Evolutionary conservation across 1,140 invertebrate genomes (phyloP), one percentile per base, ranked within the genome.

Genomic region (Cotesia chilonis): DNA sequence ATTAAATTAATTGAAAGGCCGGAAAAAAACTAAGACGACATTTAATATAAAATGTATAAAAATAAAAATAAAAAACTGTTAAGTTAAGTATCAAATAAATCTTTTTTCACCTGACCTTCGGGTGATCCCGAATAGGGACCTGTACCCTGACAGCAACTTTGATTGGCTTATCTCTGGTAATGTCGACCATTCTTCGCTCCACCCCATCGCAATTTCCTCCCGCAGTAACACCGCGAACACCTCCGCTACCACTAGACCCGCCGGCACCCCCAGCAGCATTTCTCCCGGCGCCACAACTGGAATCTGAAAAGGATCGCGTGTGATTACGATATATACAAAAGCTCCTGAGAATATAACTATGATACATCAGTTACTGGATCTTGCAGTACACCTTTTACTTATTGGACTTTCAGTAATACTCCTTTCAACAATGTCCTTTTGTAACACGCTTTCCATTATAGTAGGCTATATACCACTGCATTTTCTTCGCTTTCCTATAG

Each of bases 51-150:
- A 7, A 9, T 9, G 41, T 41, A 73, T 73, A 28, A 75, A 70
- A 63, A 12, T 10, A 47, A 47, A 47, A 47, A 10, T 6, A 47
- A 2, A 47, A 47, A 47, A 47, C 6, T 9, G 5, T 47, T 47
- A 47, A 47, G 5, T 47, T 47, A 47, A 47, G 41, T 47, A 47
- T 47, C 10, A 47, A 7, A 47, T 47, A 47, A 47, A 47, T 47
- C 41, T 47, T 47, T 47, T 47, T 47, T 47, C 41, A 47, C 57
- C 83, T 89, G 84, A 93, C 93, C 89, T 94, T 95, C 65, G 94
- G 94, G 85, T 94, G 93, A 84, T 95, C 93, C 73, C 92, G 87
- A 47, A 94, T 92, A 1, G 94, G 94, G 17, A 95, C 93, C 7
- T 93, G 89, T 64, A 94, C 93, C 78, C 92, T 90, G 41, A 94